Evolutionary conservation across 2,797 vertebrate genomes (phyloP), one percentile per base, ranked within the genome.

Genomic region (Micropoecilia bifurca): DNA sequence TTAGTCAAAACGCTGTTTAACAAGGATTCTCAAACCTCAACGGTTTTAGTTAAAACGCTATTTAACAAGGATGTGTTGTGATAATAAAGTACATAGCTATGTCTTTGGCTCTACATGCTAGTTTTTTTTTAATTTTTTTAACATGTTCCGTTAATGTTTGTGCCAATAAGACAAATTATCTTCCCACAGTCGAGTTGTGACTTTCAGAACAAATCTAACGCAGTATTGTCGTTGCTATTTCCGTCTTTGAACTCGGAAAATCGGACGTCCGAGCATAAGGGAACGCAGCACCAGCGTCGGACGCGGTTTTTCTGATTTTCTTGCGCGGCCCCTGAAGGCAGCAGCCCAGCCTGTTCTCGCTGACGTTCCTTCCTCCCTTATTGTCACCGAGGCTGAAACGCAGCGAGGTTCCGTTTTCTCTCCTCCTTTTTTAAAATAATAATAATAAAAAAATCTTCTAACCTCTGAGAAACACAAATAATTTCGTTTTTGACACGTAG

Each of bases 301-400:
- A 48, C 4, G 0, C 18, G 28, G 4, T 30, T 5, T 59, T 28
- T 4, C 76, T 0, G 36, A 83, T 71, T 90, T 86, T 46, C 20
- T 3, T 13, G 39, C 5, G 14, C 3, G 0, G 82, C 3, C 30
- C 87, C 0, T 85, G 87, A 92, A 91, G 18, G 86, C 83, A 80
- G 45, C 90, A 87, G 89, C 90, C 87, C 86, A 80, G 86, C 55
- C 86, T 78, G 1, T 55, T 28, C 36, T 30, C 66, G 77, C 84
- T 86, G 92, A 93, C 94, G 92, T 94, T 89, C 55, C 83, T 71
- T 76, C 83, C 90, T 83, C 87, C 75, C 79, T 85, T 84, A 89
- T 90, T 89, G 92, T 95, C 92, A 89, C 84, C 43, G 89, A 77
- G 84, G 76, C 75, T 57, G 30, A 73, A 33, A 59, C 16, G 45